These are phyloP conservation scores for Plagodis dolabraria DNA, from an alignment of 2,888 invertebrate species.

Conservation along the genomic window DNA sequence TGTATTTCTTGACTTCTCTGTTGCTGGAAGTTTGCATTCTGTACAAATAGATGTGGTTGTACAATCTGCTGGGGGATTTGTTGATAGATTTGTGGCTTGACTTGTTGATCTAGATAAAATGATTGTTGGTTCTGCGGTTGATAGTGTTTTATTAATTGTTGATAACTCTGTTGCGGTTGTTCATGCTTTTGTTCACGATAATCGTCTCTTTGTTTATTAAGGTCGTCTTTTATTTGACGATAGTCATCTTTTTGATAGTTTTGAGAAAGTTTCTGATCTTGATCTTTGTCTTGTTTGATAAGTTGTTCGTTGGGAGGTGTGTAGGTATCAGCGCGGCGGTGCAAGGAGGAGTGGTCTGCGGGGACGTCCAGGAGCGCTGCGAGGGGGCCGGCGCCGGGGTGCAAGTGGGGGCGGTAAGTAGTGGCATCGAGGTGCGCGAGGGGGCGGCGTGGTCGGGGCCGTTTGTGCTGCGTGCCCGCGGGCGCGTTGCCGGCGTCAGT, in stretches of 20 bases:
- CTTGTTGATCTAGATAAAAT: neutral
- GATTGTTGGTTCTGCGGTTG: constrained; percentile 7
- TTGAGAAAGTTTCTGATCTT: constrained; percentile 21
- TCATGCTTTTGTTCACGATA: neutral
- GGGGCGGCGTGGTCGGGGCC: constrained; percentile 51
- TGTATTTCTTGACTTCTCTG: constrained; percentile 37
- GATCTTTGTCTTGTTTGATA: constrained; percentile 23
- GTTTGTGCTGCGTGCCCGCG: constrained; percentile 39
- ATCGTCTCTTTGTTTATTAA: neutral
- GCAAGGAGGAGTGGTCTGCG: constrained; percentile 59
- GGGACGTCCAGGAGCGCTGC: constrained; percentile 49
- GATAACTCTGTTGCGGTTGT: constrained; percentile 24
- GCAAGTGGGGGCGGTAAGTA: constrained; percentile 71
- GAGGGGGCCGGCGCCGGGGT: constrained; percentile 58
- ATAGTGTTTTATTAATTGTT: neutral
- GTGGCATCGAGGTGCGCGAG: constrained; percentile 61
- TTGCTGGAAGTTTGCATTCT: constrained; percentile 39
- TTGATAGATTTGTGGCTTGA: constrained; percentile 8
- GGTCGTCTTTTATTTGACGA: constrained; percentile 12
- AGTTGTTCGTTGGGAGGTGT: constrained; percentile 54
- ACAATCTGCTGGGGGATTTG: constrained; percentile 32
- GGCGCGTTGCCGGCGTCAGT: constrained; percentile 27
- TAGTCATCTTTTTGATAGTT: constrained; percentile 4
- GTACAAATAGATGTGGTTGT: constrained; percentile 33
- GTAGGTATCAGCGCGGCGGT: constrained; percentile 68